Percentiles rank a stretch among this genome's conserved stretches.
These are phyloP conservation scores for Gila orcuttii DNA, from an alignment of 2,113 vertebrate genomes.

Conservation along the genomic window DNA sequence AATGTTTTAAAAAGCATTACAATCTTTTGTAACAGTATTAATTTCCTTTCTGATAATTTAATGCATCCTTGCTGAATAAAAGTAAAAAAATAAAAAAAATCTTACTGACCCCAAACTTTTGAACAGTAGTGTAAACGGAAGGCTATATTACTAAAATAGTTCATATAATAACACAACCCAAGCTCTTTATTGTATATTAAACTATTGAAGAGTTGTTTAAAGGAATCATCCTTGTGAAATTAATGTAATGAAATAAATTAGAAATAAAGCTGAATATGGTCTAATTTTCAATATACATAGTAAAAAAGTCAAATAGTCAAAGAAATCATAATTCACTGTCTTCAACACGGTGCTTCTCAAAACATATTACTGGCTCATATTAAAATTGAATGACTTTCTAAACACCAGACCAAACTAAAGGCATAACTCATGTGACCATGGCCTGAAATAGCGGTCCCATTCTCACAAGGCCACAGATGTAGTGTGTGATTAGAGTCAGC, in stretches of 20 bases:
- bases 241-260: neutral
- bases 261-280: neutral
- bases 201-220: neutral
- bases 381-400: neutral
- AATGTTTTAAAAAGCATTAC: too few relatives aligned
- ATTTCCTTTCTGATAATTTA: neutral
- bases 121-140: neutral
- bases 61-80: neutral
- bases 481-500: neutral
- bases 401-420: neutral
- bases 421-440: neutral
- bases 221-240: too few relatives aligned
- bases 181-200: neutral
- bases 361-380: neutral
- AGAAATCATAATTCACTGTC: neutral
- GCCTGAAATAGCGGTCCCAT: conserved; percentile 12
- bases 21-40: too few relatives aligned
- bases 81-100: too few relatives aligned
- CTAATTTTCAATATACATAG: neutral
- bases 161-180: neutral
- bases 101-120: too few relatives aligned
- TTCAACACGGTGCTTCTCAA: neutral
- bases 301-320: neutral
- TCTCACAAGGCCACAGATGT: conserved; percentile 1
- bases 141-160: neutral